Evolutionary conservation across 2,797 vertebrate genomes (phyloP).

Genomic region (Hyperoplus lanceolatus): DNA sequence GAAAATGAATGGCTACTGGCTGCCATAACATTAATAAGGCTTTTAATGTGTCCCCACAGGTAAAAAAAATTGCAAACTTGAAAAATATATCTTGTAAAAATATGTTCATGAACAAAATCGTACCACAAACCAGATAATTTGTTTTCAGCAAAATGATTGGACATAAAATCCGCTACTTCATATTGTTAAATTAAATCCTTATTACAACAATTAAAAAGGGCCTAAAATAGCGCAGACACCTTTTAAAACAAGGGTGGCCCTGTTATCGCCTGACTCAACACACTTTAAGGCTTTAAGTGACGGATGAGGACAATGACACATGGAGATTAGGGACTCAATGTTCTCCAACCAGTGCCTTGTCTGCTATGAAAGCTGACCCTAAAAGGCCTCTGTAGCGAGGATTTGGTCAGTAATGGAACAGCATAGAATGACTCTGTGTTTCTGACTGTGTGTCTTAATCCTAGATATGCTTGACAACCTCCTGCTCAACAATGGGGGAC

Average conservation of each 20-base stretch:
- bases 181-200: slow-evolving; percentile 4
- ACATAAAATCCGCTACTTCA: slow-evolving; percentile 1
- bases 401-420: slow-evolving; percentile 54
- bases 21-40: too few species aligned
- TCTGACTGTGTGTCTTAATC: slow-evolving; percentile 66
- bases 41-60: too few species aligned
- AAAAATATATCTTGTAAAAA: too few species aligned
- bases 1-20: neutral
- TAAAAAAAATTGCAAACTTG: too few species aligned
- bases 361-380: slow-evolving; percentile 52
- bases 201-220: neutral
- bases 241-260: neutral
- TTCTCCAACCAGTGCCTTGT: slow-evolving; percentile 44
- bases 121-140: too few species aligned
- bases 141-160: too few species aligned
- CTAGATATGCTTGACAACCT: slow-evolving; percentile 68
- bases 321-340: slow-evolving; percentile 38
- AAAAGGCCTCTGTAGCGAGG: slow-evolving; percentile 55
- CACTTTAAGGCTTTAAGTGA: slow-evolving; percentile 14
- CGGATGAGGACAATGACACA: slow-evolving; percentile 39
- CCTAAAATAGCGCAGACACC: neutral
- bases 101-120: too few species aligned
- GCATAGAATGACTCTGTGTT: slow-evolving; percentile 53
- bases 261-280: slow-evolving; percentile 5
- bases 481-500: slow-evolving; percentile 70